Evolutionary conservation across 2,888 invertebrate genomes (phyloP).

Genomic region (Macrophya alboannulata): DNA sequence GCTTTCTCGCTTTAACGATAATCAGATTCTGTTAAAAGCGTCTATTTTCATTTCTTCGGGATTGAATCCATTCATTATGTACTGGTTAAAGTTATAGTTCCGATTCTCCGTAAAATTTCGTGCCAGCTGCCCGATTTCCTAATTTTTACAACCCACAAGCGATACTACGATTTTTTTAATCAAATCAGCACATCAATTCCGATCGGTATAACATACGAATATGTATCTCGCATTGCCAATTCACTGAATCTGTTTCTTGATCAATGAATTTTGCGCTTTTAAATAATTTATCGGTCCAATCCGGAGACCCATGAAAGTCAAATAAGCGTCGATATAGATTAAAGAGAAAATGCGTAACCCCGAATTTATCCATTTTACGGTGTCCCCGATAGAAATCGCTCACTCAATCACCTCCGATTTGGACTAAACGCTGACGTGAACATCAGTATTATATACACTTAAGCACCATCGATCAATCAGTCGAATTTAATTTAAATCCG

Average conservation of each 20-base stretch:
- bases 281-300: neutral
- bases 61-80: neutral
- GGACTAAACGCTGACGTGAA: neutral
- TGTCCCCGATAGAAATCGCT: neutral
- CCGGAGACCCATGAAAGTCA: neutral
- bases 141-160: neutral
- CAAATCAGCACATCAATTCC: too few relatives aligned
- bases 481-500: neutral
- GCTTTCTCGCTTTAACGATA: conserved; percentile 6
- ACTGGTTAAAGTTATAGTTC: neutral
- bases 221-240: neutral
- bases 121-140: neutral
- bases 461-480: neutral
- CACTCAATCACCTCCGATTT: neutral
- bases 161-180: too few relatives aligned
- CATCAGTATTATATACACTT: neutral
- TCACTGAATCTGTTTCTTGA: neutral
- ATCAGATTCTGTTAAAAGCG: neutral
- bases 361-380: neutral
- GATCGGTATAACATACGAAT: too few relatives aligned
- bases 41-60: neutral
- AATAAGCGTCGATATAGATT: neutral
- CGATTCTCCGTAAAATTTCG: neutral
- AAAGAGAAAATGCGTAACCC: neutral
- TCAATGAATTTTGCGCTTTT: neutral